Conservation (phyloP, 2,888 invertebrate genomes). For the Tenodera sinensis region DNA sequence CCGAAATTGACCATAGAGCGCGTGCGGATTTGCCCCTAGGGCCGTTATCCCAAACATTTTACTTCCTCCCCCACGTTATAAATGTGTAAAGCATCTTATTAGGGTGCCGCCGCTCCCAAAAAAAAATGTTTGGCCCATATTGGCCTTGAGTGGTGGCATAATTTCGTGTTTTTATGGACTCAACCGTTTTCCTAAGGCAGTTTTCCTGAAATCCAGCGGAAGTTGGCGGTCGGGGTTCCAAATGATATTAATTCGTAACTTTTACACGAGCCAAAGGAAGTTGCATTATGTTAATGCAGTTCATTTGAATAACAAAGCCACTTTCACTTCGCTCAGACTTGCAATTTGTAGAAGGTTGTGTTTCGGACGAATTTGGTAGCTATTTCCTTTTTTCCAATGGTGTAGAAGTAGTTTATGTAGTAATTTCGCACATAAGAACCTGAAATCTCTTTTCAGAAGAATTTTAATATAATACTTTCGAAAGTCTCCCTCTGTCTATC, state of each 20-base stretch:
- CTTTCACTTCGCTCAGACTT: background rate
- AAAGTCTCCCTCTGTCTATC: too few species aligned
- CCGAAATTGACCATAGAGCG: background rate
- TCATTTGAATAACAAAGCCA: background rate
- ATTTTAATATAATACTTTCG: too few species aligned
- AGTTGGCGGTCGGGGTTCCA: background rate
- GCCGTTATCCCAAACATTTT: background rate
- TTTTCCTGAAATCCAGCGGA: background rate
- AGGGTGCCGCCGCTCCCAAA: background rate
- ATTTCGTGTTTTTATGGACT: background rate
- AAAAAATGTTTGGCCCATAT: background rate
- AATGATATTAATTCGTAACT: background rate
- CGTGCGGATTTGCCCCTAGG: background rate
- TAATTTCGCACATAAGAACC: too few species aligned
- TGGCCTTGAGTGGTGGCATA: background rate
- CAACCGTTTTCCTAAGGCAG: background rate
- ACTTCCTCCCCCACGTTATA: background rate
- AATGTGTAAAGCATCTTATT: background rate
- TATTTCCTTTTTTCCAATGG: too few species aligned
- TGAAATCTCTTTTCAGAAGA: too few species aligned
- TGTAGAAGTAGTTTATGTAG: too few species aligned
- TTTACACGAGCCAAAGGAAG: background rate
- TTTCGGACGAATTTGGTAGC: too few species aligned
- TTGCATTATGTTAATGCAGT: background rate
- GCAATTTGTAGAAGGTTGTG: too few species aligned